Conservation (phyloP, 2,797 vertebrate genomes). For the Tokudaia tokunoshimensis region DNA sequence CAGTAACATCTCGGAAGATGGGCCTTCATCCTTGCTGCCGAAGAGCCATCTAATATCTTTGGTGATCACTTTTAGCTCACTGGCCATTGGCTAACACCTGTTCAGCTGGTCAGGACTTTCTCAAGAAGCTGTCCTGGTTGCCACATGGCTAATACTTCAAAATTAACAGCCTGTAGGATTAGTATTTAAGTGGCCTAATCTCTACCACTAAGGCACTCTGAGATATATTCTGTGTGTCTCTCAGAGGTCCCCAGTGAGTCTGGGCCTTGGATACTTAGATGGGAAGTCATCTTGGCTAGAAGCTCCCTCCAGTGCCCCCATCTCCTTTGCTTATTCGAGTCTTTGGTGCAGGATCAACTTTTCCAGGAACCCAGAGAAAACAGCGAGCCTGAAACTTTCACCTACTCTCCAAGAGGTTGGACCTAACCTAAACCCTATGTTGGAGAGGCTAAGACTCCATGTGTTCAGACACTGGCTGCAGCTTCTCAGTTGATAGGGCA, state of each 20-base stretch:
- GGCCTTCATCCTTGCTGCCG: neutral
- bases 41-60: too few species aligned
- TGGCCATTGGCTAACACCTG: neutral
- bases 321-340: neutral
- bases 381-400: neutral
- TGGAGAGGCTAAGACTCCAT: neutral
- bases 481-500: neutral
- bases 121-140: neutral
- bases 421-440: neutral
- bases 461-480: neutral
- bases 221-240: neutral
- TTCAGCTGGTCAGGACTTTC: neutral
- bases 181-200: neutral
- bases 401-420: neutral
- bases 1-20: fast-evolving
- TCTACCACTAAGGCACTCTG: neutral
- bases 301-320: neutral
- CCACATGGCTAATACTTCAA: too few species aligned
- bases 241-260: neutral
- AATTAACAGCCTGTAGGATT: neutral
- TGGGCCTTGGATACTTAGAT: neutral
- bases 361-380: neutral
- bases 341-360: neutral
- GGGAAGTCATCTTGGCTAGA: neutral
- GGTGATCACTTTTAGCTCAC: too few species aligned